These are phyloP conservation scores for Deroplatys truncata DNA, from an alignment of 2,888 invertebrate species.

Conservation along the genomic window DNA sequence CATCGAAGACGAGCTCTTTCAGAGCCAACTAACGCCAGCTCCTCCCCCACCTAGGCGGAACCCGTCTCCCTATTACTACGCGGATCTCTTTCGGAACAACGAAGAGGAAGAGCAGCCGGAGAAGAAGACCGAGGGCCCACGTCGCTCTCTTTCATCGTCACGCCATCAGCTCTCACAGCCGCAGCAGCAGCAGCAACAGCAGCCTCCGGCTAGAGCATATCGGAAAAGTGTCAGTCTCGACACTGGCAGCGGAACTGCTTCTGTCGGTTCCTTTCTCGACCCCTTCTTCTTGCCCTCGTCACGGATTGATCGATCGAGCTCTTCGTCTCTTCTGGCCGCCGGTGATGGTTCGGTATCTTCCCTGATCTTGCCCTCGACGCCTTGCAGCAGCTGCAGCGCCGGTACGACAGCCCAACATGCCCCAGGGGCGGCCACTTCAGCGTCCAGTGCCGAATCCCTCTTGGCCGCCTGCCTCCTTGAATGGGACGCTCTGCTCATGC, in stretches of 20 bases:
- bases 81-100: constrained; percentile 61
- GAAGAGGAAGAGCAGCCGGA: constrained; percentile 41
- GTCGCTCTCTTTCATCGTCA: constrained; percentile 28
- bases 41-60: constrained; percentile 37
- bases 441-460: constrained; percentile 19
- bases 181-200: neutral
- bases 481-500: constrained; percentile 59
- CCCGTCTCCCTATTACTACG: constrained; percentile 81
- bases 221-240: constrained; percentile 72
- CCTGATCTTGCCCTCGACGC: constrained; percentile 4
- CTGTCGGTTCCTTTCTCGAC: neutral
- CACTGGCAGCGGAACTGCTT: constrained; percentile 46
- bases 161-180: constrained; percentile 27
- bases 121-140: constrained; percentile 34
- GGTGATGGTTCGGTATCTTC: constrained; percentile 42
- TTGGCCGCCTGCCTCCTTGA: constrained; percentile 29
- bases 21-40: neutral
- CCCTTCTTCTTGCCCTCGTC: neutral
- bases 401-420: neutral
- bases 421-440: neutral
- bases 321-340: constrained; percentile 68
- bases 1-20: neutral
- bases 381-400: constrained; percentile 9
- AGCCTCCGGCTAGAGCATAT: constrained; percentile 41
- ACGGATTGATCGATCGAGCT: constrained; percentile 30